Evolutionary conservation across 2,113 vertebrate genomes (phyloP).

Genomic region (Prinia subflava): DNA sequence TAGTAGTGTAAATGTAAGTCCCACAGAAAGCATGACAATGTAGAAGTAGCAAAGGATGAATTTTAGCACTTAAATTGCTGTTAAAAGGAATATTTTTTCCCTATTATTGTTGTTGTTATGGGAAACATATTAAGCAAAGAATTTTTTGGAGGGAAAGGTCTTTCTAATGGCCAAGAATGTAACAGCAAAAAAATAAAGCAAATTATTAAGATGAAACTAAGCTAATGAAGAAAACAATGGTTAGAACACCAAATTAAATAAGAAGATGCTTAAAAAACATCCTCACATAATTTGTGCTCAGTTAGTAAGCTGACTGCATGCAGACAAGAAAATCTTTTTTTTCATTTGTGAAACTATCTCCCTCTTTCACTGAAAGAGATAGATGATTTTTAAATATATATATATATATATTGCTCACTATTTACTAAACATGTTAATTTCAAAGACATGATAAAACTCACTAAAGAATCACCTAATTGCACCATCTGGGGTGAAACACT

Average conservation of each 20-base stretch:
- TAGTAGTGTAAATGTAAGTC: neutral
- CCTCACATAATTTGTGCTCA: neutral
- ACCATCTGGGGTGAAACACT: neutral
- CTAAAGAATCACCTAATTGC: neutral
- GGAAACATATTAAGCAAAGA: constrained; percentile 12
- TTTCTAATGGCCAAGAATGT: constrained; percentile 6
- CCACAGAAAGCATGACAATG: neutral
- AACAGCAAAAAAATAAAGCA: neutral
- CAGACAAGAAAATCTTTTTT: neutral
- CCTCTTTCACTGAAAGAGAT: neutral
- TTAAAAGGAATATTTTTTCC: neutral
- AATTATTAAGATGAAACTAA: neutral
- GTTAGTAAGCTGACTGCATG: neutral
- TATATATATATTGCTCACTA: neutral
- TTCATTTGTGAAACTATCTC: neutral
- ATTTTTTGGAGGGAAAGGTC: neutral
- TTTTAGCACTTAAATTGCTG: neutral
- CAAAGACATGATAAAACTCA: neutral
- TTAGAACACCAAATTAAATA: neutral
- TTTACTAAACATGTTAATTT: neutral
- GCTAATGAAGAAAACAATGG: neutral
- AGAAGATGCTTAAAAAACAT: neutral
- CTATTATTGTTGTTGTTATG: constrained; percentile 7
- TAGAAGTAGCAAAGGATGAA: neutral
- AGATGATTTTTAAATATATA: neutral